Conservation (phyloP, 1,140 invertebrate species). For the Metaphire vulgaris region DNA sequence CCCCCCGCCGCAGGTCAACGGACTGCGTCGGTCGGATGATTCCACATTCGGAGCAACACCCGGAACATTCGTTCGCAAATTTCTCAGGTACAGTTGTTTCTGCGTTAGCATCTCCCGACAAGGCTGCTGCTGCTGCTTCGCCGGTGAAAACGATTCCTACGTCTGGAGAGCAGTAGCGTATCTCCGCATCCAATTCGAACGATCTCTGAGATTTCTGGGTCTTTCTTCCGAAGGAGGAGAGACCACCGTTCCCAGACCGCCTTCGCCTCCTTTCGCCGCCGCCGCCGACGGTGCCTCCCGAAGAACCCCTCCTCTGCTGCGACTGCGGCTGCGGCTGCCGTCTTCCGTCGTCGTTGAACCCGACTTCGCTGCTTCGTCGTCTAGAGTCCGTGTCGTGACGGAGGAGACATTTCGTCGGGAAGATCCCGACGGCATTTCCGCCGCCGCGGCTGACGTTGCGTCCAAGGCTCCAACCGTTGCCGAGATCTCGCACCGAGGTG, state of each 20-base stretch:
- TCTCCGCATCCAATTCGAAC: too few species aligned
- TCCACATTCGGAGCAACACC: neutral
- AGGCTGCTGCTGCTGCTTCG: neutral
- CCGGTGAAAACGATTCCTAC: neutral
- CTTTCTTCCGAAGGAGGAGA: too few species aligned
- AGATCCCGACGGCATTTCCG: constrained; percentile 16
- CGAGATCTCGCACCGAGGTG: constrained; percentile 16
- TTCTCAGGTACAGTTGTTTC: neutral
- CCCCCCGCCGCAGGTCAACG: too few species aligned
- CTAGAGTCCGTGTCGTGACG: too few species aligned
- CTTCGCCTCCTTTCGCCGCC: too few species aligned
- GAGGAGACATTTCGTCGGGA: constrained; percentile 3
- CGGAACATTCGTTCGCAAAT: neutral
- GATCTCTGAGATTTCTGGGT: too few species aligned
- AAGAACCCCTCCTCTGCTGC: too few species aligned
- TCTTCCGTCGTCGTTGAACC: too few species aligned
- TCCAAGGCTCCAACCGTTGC: constrained; percentile 27
- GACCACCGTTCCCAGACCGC: too few species aligned
- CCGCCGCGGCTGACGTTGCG: constrained; percentile 14
- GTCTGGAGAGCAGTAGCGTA: neutral
- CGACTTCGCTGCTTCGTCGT: too few species aligned
- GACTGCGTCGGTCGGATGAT: neutral
- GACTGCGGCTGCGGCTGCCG: too few species aligned
- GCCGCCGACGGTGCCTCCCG: too few species aligned
- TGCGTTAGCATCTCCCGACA: neutral